A percentile compares a stretch with the other conserved stretches of the same genome.
Conservation (phyloP, 2,797 vertebrate genomes). For the Zalophus californianus region DNA sequence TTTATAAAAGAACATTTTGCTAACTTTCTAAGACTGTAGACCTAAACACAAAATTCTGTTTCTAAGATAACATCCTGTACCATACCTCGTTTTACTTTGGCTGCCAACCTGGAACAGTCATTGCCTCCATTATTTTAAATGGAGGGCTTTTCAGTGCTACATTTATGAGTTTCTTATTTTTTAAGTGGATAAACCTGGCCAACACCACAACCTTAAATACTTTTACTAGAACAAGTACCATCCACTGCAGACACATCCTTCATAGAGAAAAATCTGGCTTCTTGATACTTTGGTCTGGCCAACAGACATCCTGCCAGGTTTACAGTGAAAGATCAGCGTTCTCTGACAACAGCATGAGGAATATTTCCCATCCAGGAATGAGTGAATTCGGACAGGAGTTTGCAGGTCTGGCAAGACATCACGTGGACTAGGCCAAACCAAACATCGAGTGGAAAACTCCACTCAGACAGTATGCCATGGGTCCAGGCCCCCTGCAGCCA, state of each 20-base stretch:
- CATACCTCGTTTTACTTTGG: constrained; percentile 51
- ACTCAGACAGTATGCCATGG: constrained; percentile 50
- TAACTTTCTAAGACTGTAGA: not conserved
- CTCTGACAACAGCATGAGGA: constrained; percentile 78
- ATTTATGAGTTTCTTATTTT: constrained; percentile 54
- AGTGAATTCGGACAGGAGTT: constrained; percentile 76
- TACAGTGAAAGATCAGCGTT: constrained; percentile 81
- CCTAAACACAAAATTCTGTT: constrained; percentile 39
- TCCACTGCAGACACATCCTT: constrained; percentile 70
- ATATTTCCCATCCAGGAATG: constrained; percentile 75
- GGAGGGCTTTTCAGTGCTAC: not conserved
- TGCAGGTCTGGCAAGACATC: constrained; percentile 76
- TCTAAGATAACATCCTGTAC: constrained; percentile 72
- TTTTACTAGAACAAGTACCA: constrained; percentile 80
- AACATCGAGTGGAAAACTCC: constrained; percentile 82
- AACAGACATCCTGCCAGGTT: constrained; percentile 75
- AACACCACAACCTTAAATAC: constrained; percentile 36
- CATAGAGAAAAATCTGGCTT: constrained; percentile 74
- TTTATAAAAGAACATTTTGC: not conserved
- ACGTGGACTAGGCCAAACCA: constrained; percentile 81
- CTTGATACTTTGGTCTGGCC: constrained; percentile 57
- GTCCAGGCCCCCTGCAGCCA: constrained; percentile 43
- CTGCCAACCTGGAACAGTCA: not conserved
- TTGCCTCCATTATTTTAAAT: constrained; percentile 42
- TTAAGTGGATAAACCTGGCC: constrained; percentile 68